Base-by-base conservation (phyloP, 1,140 invertebrate species). In the Saccostrea echinata region DNA sequence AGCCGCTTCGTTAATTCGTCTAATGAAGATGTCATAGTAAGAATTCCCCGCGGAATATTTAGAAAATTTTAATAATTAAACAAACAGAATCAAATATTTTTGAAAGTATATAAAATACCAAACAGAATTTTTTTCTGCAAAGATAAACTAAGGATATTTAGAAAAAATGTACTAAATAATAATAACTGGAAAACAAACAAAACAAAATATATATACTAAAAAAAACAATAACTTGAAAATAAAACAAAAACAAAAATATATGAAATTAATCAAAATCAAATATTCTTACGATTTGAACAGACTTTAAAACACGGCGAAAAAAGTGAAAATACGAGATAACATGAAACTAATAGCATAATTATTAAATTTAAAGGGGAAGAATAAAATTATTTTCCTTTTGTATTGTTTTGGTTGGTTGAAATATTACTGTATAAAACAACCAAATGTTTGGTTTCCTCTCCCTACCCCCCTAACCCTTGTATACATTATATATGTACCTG, bases 401-500 rank as follows among this genome's bases (percentile, higher is more conserved):
- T 43, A 61, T 57, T n/a, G n/a, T n/a, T 13, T 57, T 3, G 13
- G 3, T 57, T 57, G 55, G 3, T 13, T 3, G 21, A 57, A 21
- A 21, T n/a, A 61, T n/a, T n/a, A n/a, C 55, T 21, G 13, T 6
- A 21, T 61, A n/a, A 61, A 21, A 61, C 1, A n/a, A 21, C 55
- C 18, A 18, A 1, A 2, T n/a, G 18, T n/a, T 61, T 61, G 6
- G 55, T 21, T 21, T 61, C 55, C 21, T 61, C 4, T 21, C 4
- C n/a, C 55, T 21, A 16, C 27, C 68, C 27, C n/a, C 27, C 27
- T 33, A 16, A 76, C 27, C 68, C 27, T 30, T 33, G 13, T 13
- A 30, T 27, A 30, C 27, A 43, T 52, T 24, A 55, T 16, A 27
- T 76, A 18, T 71, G 21, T 84, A 91, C 85, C 71, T 87, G 84